phyloP scores from a whole-genome alignment of 2,797 vertebrate species.

The Chaetodon trifasciatus region DNA sequence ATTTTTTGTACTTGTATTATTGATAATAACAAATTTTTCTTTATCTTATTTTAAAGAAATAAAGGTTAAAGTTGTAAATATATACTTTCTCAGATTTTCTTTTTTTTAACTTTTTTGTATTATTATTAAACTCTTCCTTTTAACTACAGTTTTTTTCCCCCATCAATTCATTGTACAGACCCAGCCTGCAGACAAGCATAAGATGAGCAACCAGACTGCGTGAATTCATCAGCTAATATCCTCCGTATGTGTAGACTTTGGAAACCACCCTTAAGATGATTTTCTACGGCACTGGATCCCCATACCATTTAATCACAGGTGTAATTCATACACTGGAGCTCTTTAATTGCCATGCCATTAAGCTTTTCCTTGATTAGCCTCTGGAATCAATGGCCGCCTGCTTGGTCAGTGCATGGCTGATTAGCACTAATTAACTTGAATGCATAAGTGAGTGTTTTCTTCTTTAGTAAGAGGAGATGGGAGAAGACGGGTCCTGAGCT shows the following conservation, averaged over 20 bases:
- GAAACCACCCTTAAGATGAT: constrained; percentile 3
- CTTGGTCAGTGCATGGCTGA: constrained; percentile 64
- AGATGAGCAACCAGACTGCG: not conserved
- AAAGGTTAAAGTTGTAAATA: constrained; percentile 91
- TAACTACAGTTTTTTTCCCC: not conserved
- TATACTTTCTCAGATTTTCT: constrained; percentile 25
- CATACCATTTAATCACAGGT: constrained; percentile 52
- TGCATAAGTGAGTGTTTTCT: constrained; percentile 58
- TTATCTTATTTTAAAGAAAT: constrained; percentile 98
- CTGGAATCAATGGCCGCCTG: constrained; percentile 70
- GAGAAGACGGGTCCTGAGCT: constrained; percentile 24
- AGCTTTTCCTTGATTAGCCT: constrained; percentile 67
- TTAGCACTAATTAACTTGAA: constrained; percentile 67
- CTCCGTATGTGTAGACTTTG: not conserved
- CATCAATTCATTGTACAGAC: not conserved
- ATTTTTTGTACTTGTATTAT: constrained; percentile 89
- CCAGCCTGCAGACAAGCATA: not conserved
- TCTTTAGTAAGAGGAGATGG: constrained; percentile 15
- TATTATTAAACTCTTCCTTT: not conserved
- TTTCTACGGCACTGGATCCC: constrained; percentile 41
- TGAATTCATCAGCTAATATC: constrained; percentile 19
- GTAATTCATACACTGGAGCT: constrained; percentile 62
- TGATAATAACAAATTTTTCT: constrained; percentile 91
- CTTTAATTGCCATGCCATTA: constrained; percentile 69
- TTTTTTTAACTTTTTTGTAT: not conserved